Evolutionary conservation across 2,888 invertebrate genomes (phyloP), one percentile per base, ranked within the genome.

Genomic region (Sphaeridia pumilis): DNA sequence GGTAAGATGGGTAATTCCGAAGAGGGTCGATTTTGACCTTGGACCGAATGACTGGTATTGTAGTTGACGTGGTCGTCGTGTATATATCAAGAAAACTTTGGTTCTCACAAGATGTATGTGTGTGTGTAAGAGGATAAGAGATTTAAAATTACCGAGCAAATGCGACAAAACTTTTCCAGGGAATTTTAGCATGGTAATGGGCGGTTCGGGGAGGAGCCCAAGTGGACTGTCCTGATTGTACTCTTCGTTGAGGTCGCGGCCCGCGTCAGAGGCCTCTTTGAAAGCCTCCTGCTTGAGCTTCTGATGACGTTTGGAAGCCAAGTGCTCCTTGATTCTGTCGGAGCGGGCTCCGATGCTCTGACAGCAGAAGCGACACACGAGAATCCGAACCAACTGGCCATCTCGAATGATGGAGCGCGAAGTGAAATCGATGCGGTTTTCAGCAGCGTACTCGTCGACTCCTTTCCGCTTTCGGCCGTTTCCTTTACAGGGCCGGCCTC

Each of bases 101-200:
- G n/a, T n/a, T n/a, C n/a, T n/a, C n/a, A n/a, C n/a, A n/a, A n/a
- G n/a, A n/a, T n/a, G n/a, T n/a, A n/a, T n/a, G n/a, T n/a, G n/a
- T n/a, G n/a, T n/a, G n/a, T n/a, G n/a, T n/a, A n/a, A 31, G 31
- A 31, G 14, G 7, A 31, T 31, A 31, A 31, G 31, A 31, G 31
- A 10, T 31, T 10, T 31, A 31, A 31, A 7, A 38, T 38, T 60
- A 65, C 65, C 65, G 53, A 65, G 54, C 46, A 65, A 58, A 55
- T 64, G 63, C 44, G 65, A 63, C 43, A 64, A 55, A 45, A 63
- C 65, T 57, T 65, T 65, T 55, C 65, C 65, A 22, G 63, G 65
- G 51, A 65, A 65, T 52, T 65, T 65, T 53, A 65, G 63, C 65
- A 65, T 65, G 34, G 65, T 65, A 56, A 65, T 65, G 7, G 65